Evolutionary conservation across 2,113 vertebrate genomes (phyloP), one percentile per base, ranked within the genome.

Genomic region (Phrynosoma blainvillii): DNA sequence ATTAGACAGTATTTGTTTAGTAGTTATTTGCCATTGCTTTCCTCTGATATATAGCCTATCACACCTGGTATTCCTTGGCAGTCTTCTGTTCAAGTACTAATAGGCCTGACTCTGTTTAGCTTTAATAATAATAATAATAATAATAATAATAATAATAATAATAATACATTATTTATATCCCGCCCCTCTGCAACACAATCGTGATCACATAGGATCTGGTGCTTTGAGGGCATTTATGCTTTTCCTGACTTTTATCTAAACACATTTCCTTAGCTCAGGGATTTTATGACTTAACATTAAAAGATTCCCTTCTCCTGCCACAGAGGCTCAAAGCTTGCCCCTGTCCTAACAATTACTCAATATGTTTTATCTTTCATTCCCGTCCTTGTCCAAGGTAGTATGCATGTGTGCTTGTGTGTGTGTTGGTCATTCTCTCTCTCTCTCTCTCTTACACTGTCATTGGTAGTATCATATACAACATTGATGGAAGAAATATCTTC

Each of bases 391-490:
- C 30, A 75, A 82, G 54, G 20, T n/a, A 87, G 20, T 42, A 23
- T 59, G 47, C 75, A 82, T 32, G 59, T 14, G 14, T 62, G 4
- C 18, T 18, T 62, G 3, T 62, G 59, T 62, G 59, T 62, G 59
- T 62, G 59, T 16, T 62, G 59, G 59, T 62, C 13, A 3, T 3
- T 18, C 59, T 59, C 59, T 16, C 59, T 4, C 13, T 62, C 18
- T 62, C 59, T 62, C 59, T 62, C 13, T 62, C 1, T 94, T 82
- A 36, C 73, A 84, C 74, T 74, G 79, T 23, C 47, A 36, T 47
- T 93, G 92, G 91, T 92, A 83, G 79, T 36, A 36, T 36, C 36
- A 36, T 74, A 86, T 90, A 93, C 90, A 32, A 27, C 83, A 76
- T 84, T 85, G 78, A 78, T 90, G 59, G 83, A 36, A 93, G 92